Conservation (phyloP, 2,888 invertebrate species). For the Hemithea aestivaria region DNA sequence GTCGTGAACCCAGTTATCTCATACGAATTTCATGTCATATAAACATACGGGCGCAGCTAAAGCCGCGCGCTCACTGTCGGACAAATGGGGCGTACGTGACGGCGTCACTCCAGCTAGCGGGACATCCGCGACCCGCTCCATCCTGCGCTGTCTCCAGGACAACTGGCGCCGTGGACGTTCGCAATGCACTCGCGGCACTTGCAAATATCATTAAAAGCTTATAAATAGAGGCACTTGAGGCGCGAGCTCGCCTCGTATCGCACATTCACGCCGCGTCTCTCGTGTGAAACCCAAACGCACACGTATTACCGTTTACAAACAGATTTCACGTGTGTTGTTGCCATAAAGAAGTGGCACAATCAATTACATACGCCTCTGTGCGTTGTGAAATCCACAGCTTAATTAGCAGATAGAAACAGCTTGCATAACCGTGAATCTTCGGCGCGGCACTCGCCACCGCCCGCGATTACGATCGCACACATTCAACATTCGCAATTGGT, state of each 20-base stretch:
- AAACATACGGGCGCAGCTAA: conserved; percentile 10
- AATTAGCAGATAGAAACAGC: conserved; percentile 30
- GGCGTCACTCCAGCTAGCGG: conserved; percentile 14
- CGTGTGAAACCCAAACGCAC: conserved; percentile 16
- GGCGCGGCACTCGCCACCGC: background rate
- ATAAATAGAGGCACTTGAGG: conserved; percentile 33
- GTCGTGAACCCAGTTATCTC: conserved; percentile 8
- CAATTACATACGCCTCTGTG: conserved; percentile 37
- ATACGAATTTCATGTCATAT: conserved; percentile 10
- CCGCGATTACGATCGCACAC: conserved; percentile 4
- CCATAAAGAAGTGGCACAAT: conserved; percentile 42
- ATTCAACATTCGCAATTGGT: conserved; percentile 31
- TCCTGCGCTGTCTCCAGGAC: conserved; percentile 27
- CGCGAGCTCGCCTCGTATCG: conserved; percentile 15
- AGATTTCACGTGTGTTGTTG: conserved; percentile 37
- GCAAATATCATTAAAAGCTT: conserved; percentile 44
- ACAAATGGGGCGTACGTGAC: conserved; percentile 16
- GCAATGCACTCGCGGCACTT: conserved; percentile 30
- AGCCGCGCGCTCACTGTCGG: conserved; percentile 8
- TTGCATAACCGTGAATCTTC: conserved; percentile 25
- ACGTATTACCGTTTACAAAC: conserved; percentile 29
- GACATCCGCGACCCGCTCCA: conserved; percentile 1
- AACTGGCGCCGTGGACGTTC: conserved; percentile 30
- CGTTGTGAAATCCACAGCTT: conserved; percentile 42
- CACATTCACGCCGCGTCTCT: conserved; percentile 21